Base-by-base conservation (phyloP, 2,113 vertebrate species). In the Tenrec ecaudatus region DNA sequence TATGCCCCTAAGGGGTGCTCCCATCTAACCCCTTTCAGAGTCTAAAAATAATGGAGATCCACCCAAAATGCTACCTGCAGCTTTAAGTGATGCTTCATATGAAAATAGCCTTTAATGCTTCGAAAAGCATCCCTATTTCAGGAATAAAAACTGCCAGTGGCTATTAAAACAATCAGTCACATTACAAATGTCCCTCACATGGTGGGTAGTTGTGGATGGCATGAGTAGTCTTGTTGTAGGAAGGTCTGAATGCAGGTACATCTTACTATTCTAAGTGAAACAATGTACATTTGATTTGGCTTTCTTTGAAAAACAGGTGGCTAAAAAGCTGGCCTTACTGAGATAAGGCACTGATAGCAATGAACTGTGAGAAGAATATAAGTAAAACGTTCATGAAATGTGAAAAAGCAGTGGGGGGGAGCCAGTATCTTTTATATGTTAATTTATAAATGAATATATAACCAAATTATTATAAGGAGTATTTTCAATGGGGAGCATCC, bases 341-440 rank as follows among this genome's bases (percentile, higher is more conserved):
- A 90, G 31, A 38, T 1, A 82, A 68, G 60, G 77, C 33, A 77
- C 60, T 79, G 36, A 86, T 36, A 69, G n/a, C n/a, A 90, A 22
- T 82, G n/a, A 73, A 71, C 16, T 12, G 36, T 76, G 62, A 88
- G 60, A 91, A 78, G 8, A 84, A 9, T 22, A 87, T 75, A 90
- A 53, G 14, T 87, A 90, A 73, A 86, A 62, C 8, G 66, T 88
- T 91, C n/a, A 88, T 91, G 84, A 88, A 92, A 78, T 78, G 36
- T 29, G 62, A 57, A 47, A 82, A 83, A 43, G 76, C 16, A 82
- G 57, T 58, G 58, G 10, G 9, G 9, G 58, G 47, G 10, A 82
- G 62, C 5, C 71, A 29, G 60, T 19, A 76, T 25, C 23, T 86
- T 53, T 82, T 66, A 76, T 83, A 22, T 81, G 77, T 12, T 25